Evolutionary conservation across 2,888 invertebrate species (phyloP), one percentile per base, ranked within the genome.

Genomic region (Lottia scabra): DNA sequence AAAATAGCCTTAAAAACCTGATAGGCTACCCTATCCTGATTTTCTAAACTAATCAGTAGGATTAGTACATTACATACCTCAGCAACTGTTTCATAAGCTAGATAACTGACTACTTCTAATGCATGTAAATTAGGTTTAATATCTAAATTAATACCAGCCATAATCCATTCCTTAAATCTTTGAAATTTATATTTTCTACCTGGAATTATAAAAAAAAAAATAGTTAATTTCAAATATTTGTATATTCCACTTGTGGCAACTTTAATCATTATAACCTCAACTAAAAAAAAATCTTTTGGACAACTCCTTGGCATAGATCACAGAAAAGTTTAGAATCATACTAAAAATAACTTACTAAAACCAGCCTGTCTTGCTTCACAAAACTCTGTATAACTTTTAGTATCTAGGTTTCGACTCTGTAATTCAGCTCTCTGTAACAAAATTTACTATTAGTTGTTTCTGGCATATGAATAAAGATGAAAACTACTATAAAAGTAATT

Each of bases 51-150:
- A n/a, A n/a, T n/a, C n/a, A n/a, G n/a, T n/a, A n/a, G n/a, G n/a
- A n/a, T n/a, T n/a, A n/a, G n/a, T 38, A 38, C 10, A 46, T 6
- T n/a, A 56, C 67, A 74, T 80, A 89, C 89, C 87, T 96, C 94
- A 0, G 96, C 96, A 10, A 97, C 94, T 0, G 95, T 95, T 90
- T 97, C 96, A 87, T 95, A 95, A 0, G 96, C 96, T 79, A 96
- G 91, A 87, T 96, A 97, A 65, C 94, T 93, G 76, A 97, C 89
- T 3, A 96, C 93, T 85, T 95, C 94, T 82, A 95, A 90, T 0
- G 94, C 95, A 67, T 92, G 82, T 8, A 86, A 78, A 71, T 87
- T 89, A 10, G 90, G 88, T 75, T 89, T 89, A 46, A 90, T 81
- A 16, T 89, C 88, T 13, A 87, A 73, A 30, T 78, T 81, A 3